phyloP scores from a whole-genome alignment of 2,888 invertebrate genomes.

The Choristoneura rosaceana region DNA sequence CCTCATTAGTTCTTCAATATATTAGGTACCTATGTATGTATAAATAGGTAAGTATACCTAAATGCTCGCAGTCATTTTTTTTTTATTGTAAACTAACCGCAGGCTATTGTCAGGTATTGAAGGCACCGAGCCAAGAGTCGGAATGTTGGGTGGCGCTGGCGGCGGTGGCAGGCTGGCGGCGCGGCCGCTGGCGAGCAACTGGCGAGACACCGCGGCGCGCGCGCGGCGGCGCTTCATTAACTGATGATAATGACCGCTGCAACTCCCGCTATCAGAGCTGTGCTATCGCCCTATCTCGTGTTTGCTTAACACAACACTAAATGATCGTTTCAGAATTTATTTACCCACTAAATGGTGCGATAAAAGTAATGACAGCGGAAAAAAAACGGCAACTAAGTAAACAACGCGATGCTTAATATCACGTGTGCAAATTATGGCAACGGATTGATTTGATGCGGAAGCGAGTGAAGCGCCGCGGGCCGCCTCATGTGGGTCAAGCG shows the following conservation, averaged over 20 bases:
- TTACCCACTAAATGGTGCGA: background rate
- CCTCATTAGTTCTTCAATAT: too few relatives aligned
- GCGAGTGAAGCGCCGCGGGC: slow-evolving; percentile 30
- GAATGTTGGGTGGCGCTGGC: background rate
- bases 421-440: too few relatives aligned
- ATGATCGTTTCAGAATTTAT: background rate
- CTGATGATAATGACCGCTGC: slow-evolving; percentile 22
- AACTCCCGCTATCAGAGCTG: background rate
- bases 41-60: too few relatives aligned
- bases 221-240: slow-evolving; percentile 24
- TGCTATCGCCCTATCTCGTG: slow-evolving; percentile 12
- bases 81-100: too few relatives aligned
- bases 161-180: background rate
- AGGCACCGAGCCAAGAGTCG: too few relatives aligned
- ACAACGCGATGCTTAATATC: background rate
- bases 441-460: too few relatives aligned
- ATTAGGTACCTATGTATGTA: too few relatives aligned
- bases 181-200: background rate
- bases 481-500: slow-evolving; percentile 30
- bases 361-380: background rate
- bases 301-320: slow-evolving; percentile 1
- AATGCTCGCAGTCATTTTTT: too few relatives aligned
- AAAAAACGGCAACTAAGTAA: background rate
- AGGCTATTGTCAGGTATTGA: too few relatives aligned
- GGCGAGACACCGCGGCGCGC: background rate